Percentiles rank a stretch among this genome's conserved stretches.
Conservation (phyloP, 1,140 invertebrate genomes). For the Anadara kagoshimensis region DNA sequence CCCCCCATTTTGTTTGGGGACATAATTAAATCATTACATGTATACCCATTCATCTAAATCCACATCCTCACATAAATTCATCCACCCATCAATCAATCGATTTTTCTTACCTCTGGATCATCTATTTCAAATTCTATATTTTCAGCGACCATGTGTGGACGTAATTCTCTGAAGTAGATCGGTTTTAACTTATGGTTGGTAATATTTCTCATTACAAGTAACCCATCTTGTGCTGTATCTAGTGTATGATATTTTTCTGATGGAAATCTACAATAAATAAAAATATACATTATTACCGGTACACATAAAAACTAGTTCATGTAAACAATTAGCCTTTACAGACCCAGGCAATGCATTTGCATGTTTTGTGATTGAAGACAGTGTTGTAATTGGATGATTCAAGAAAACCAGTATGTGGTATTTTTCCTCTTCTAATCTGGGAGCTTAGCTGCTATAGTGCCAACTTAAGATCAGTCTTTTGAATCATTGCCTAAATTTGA, state of each 20-base stretch:
- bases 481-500: no score
- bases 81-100: not conserved
- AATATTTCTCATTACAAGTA: slow-evolving; percentile 86
- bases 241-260: slow-evolving; percentile 87
- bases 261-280: slow-evolving; percentile 77
- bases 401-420: no score
- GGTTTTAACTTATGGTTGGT: slow-evolving; percentile 86
- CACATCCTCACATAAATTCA: not conserved
- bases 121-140: slow-evolving; percentile 80
- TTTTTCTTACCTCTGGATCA: slow-evolving; percentile 67
- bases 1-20: no score
- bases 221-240: slow-evolving; percentile 84
- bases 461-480: no score
- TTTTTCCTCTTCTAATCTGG: no score
- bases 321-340: no score
- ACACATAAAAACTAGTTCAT: no score
- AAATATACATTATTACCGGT: no score
- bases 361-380: no score
- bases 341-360: no score
- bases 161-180: slow-evolving; percentile 83
- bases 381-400: no score
- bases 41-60: not conserved
- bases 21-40: not conserved
- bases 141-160: slow-evolving; percentile 89
- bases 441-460: no score